A percentile compares a stretch with the other conserved stretches of the same genome.
Conservation (phyloP, 2,113 vertebrate genomes). For the Heptranchias perlo region DNA sequence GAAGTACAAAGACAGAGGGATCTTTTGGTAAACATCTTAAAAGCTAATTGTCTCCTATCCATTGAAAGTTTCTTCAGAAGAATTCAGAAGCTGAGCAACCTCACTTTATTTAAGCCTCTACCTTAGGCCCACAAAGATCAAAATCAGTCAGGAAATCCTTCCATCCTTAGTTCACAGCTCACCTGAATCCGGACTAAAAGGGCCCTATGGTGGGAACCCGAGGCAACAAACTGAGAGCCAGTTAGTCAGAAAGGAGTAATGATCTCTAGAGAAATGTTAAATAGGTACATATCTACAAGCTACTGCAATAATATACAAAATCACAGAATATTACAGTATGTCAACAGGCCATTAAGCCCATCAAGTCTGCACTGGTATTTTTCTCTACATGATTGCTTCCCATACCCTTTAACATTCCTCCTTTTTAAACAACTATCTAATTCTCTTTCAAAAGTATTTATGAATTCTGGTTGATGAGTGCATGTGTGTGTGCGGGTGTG, state of each 20-base stretch:
- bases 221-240: not conserved
- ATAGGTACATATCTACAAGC: not conserved
- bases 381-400: not conserved
- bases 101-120: slow-evolving; percentile 13
- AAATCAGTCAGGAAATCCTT: not conserved
- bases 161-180: not conserved
- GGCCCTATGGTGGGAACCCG: not conserved
- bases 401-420: not conserved
- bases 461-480: not conserved
- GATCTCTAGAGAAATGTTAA: not conserved
- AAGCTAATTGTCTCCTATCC: slow-evolving; percentile 17
- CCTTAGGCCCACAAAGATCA: not conserved
- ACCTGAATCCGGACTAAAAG: not conserved
- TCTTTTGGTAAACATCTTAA: slow-evolving; percentile 25
- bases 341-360: not conserved
- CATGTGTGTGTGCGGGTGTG: not conserved
- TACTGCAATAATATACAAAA: not conserved
- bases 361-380: not conserved
- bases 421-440: not conserved
- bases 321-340: not conserved
- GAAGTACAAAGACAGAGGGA: not conserved
- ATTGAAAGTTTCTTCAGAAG: slow-evolving; percentile 12
- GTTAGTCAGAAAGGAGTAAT: not conserved
- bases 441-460: not conserved
- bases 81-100: not conserved